Evolutionary conservation across 2,888 invertebrate genomes (phyloP), one percentile per base, ranked within the genome.

Genomic region (Tribolium freemani): DNA sequence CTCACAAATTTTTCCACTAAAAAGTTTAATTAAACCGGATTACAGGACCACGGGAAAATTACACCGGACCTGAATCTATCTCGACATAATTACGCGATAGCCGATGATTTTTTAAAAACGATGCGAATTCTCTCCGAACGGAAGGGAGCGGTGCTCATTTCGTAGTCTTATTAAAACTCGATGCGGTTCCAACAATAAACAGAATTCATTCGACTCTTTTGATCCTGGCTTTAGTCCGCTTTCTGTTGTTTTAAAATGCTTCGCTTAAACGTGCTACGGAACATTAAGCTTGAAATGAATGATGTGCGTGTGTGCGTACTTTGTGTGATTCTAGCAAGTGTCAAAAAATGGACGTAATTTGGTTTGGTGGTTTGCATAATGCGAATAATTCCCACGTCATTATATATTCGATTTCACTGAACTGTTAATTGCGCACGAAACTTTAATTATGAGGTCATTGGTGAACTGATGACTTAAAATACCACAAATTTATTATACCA

Each of bases 171-270:
- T 66, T 66, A 66, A 66, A 68, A 31, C 68, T 67, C 68, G 68
- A 68, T 68, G 68, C 53, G 53, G 44, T 54, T 57, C 60, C 54
- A 69, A 69, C 69, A 69, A 69, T 69, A 69, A 53, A 64, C 66
- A 53, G 67, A 60, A 73, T 70, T 73, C 60, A 73, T 73, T 73
- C 57, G 69, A 70, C 70, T 70, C 70, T 70, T 73, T 70, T 73
- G 73, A 73, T 73, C 73, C 66, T 53, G 54, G 61, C 64, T 67
- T 70, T 67, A 64, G 70, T 70, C 50, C 73, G 57, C 46, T 66
- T 69, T 73, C 66, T 69, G 69, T 73, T 73, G 69, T 73, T 73
- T 72, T 73, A 69, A 73, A 73, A 73, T 56, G 69, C 73, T 58
- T 60, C 69, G 72, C 58, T 73, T 60, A 64, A 58, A 58, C 51